Evolutionary conservation across 53 echinoderm and acorn worm genomes (phyloP), one percentile per base, ranked within the genome.

Genomic region (Pentamera pediparva): DNA sequence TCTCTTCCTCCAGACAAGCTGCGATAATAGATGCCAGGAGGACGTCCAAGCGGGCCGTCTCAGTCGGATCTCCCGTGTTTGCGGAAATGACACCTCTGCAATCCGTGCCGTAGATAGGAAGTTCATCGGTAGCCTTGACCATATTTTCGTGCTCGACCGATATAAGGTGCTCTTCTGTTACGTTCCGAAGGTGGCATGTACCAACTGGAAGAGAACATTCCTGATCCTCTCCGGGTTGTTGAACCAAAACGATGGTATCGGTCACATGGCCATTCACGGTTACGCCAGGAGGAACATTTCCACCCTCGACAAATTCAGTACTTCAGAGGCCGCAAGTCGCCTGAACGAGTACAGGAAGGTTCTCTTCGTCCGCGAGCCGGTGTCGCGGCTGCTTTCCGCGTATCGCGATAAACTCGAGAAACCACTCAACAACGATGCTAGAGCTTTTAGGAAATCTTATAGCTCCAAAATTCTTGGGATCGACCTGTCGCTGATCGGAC

Each of bases 181-280:
- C 64, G 89, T 89, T 13, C 89, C 89, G 6, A 89, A 89, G 62
- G 89, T 89, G 73, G 89, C 84, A 25, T 89, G 89, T 55, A 85
- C 89, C 21, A 89, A 89, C 65, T 89, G 84, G 84, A 89, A 89
- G 56, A 73, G 89, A 24, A 81, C 82, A 54, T 64, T 89, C 51
- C 77, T 85, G 58, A 75, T 62, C 33, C 77, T 89, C 59, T 69
- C 81, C 32, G 84, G 81, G 1, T 52, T 57, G 48, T 12, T 89
- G 18, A 48, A 49, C 33, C 62, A 81, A 54, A 72, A 70, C 4
- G 81, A 81, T 3, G 50, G 62, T 35, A 20, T 38, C 15, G 2
- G 48, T 4, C 80, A 84, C 48, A 77, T 89, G 76, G 76, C 6
- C 1, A 65, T 65, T 9, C 67, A 67, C 41, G 2, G 3, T 15